phyloP scores from a whole-genome alignment of 2,888 invertebrate species.

The Eumacrocentrus americanus region DNA sequence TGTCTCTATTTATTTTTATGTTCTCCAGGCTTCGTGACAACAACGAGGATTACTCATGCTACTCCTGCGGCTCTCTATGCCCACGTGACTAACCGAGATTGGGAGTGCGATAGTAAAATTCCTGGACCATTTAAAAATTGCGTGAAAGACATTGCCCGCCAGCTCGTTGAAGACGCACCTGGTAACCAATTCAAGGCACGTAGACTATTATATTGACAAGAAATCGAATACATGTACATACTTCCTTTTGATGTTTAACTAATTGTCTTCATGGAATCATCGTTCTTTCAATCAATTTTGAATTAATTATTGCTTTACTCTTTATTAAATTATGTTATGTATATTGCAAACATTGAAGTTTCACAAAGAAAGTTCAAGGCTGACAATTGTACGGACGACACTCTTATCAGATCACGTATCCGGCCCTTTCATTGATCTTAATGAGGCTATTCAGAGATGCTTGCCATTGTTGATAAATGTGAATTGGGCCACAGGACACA shows the following conservation, averaged over 20 bases:
- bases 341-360: too few relatives aligned
- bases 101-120: conserved; percentile 66
- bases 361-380: conserved; percentile 37
- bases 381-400: conserved; percentile 36
- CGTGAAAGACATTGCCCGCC: conserved; percentile 68
- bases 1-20: not conserved
- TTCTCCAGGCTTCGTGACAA: conserved; percentile 68
- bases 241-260: too few relatives aligned
- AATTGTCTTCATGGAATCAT: too few relatives aligned
- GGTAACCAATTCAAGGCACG: conserved; percentile 67
- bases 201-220: not conserved
- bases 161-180: conserved; percentile 68
- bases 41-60: conserved; percentile 71
- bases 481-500: conserved; percentile 2
- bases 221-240: not conserved
- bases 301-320: too few relatives aligned
- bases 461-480: conserved; percentile 12
- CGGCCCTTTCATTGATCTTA: conserved; percentile 29
- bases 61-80: conserved; percentile 70
- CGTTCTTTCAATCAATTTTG: too few relatives aligned
- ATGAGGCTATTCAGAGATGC: conserved; percentile 16
- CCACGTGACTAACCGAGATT: conserved; percentile 65
- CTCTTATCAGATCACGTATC: conserved; percentile 33
- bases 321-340: too few relatives aligned
- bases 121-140: conserved; percentile 55